phyloP scores from a whole-genome alignment of 2,797 vertebrate species.

The Lemur catta region DNA sequence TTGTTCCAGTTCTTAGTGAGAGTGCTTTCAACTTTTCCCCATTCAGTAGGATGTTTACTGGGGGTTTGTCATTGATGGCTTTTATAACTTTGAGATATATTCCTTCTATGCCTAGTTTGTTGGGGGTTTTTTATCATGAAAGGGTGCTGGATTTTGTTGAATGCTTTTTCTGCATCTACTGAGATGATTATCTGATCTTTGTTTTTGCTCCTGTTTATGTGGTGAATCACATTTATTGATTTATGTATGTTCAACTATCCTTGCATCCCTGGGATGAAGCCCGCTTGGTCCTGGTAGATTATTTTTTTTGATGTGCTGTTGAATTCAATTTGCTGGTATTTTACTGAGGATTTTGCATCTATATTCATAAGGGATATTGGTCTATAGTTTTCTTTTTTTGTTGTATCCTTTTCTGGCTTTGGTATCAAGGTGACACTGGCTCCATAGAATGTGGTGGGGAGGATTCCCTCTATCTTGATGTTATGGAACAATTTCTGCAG shows the following conservation, averaged over 20 bases:
- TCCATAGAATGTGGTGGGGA: background rate
- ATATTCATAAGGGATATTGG: background rate
- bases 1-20: background rate
- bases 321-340: background rate
- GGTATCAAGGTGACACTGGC: background rate
- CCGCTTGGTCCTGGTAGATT: background rate
- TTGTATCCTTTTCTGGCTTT: background rate
- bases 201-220: background rate
- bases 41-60: background rate
- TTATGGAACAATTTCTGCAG: background rate
- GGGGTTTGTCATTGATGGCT: background rate
- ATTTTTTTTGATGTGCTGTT: background rate
- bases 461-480: background rate
- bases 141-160: background rate
- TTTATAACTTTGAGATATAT: background rate
- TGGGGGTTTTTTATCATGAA: background rate
- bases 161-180: background rate
- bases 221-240: background rate
- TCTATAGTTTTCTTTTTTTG: background rate
- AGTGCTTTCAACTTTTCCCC: background rate
- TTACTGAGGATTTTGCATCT: background rate
- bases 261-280: background rate
- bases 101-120: background rate
- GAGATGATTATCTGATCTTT: background rate
- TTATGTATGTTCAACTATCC: too few relatives aligned